Evolutionary conservation across 2,113 vertebrate species (phyloP).

Genomic region (Machaerirhynchus nigripectus): DNA sequence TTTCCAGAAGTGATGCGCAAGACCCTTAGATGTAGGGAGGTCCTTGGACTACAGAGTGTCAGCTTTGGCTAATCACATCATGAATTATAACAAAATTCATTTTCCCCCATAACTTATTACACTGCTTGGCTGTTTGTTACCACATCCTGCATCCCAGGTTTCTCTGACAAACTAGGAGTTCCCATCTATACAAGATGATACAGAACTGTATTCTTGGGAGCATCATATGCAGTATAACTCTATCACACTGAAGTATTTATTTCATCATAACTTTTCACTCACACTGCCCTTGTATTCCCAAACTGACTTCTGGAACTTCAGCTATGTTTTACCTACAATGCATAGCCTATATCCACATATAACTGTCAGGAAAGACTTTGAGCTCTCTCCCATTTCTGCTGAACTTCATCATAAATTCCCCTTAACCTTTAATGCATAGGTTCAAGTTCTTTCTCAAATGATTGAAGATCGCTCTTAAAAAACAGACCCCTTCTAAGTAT

Average conservation of each 20-base stretch:
- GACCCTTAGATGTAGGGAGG: neutral
- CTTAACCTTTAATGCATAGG: neutral
- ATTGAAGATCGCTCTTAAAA: neutral
- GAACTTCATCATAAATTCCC: constrained; percentile 3
- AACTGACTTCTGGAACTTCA: neutral
- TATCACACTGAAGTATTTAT: neutral
- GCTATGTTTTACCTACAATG: neutral
- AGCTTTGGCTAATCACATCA: neutral
- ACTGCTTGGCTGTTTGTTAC: neutral
- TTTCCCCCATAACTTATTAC: neutral
- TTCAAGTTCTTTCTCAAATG: neutral
- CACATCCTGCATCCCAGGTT: neutral
- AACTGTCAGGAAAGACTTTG: neutral
- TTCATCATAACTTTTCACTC: neutral
- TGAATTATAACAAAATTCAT: neutral
- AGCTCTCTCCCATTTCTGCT: neutral
- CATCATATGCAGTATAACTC: neutral
- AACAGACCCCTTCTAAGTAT: neutral
- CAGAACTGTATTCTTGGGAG: neutral
- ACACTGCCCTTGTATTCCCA: neutral
- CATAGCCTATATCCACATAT: neutral
- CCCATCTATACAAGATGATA: neutral
- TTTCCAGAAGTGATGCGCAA: neutral
- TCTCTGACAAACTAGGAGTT: neutral
- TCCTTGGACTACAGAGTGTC: neutral